Base-by-base conservation (phyloP, 2,797 vertebrate genomes). In the Cuculus canorus region DNA sequence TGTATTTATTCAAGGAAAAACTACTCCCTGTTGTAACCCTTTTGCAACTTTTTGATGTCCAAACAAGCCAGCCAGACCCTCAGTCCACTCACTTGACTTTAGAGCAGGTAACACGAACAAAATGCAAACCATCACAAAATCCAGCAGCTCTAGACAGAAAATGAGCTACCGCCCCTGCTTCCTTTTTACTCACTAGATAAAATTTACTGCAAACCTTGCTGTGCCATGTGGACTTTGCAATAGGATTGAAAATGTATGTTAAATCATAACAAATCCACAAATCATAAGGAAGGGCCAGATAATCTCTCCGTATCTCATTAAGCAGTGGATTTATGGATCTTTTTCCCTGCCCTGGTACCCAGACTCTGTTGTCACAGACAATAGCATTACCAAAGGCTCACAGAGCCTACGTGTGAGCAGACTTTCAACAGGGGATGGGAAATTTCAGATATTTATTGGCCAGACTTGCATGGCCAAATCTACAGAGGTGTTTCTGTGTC, bases 311-410 rank as follows among this genome's bases (percentile, higher is more conserved):
- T 32, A 6, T 25, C 71, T 75, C 2, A 4, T 73, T 80, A 78
- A 78, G 47, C 41, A 60, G 64, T 1, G 18, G 65, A 90, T 88
- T 90, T 83, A 77, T 45, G 52, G 41, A 25, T 50, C 1, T 1
- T 35, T 16, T 13, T 77, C 32, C 79, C 87, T 77, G 39, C 84
- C 64, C 64, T 30, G 33, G 23, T 35, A 30, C 28, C 35, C 52
- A 70, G 69, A 32, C 10, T 28, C 59, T 47, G 19, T 57, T 81
- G 61, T 18, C 70, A 63, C 48, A 88, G 63, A 24, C 50, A 57
- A 53, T 27, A 90, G 60, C 1, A 0, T 53, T 52, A 33, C 35
- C 2, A 1, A 35, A 39, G 23, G 48, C 72, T 86, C 0, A 0
- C n/a, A 39, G 48, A 95, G 11, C 19, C 9, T 0, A 66, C 37